Percentiles rank a stretch among this genome's conserved stretches.
phyloP scores from a whole-genome alignment of 2,797 vertebrate genomes.

The Ficedula albicollis region DNA sequence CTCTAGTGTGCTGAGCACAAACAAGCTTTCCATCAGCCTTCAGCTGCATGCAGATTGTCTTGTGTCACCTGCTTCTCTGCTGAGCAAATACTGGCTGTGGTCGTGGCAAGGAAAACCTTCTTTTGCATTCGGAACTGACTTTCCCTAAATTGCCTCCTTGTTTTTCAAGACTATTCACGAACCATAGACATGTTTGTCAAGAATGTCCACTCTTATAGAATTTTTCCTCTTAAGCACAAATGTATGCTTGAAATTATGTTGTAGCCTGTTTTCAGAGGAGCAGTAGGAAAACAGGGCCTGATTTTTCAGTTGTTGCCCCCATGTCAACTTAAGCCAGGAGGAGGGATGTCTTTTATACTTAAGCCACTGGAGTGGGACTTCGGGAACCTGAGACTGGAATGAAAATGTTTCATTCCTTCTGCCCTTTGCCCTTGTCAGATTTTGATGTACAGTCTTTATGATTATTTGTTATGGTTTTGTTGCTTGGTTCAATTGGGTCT shows the following conservation, averaged over 20 bases:
- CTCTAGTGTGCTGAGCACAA: slow-evolving; percentile 45
- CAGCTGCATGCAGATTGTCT: slow-evolving; percentile 49
- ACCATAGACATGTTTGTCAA: not conserved
- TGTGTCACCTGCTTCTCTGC: slow-evolving; percentile 55
- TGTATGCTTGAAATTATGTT: not conserved
- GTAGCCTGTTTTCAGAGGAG: not conserved
- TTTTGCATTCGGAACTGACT: not conserved
- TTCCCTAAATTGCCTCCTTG: not conserved
- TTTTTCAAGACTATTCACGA: not conserved
- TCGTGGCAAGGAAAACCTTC: not conserved
- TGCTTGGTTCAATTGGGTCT: not conserved
- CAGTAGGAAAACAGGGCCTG: not conserved
- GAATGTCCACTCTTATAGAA: not conserved
- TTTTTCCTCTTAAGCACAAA: not conserved
- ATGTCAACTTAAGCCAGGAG: not conserved
- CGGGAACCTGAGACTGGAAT: not conserved
- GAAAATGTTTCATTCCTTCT: not conserved
- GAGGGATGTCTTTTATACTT: not conserved
- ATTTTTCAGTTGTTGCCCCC: not conserved
- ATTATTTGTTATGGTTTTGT: not conserved
- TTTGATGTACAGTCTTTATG: not conserved
- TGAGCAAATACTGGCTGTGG: slow-evolving; percentile 29
- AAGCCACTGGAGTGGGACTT: not conserved
- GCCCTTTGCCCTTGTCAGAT: not conserved
- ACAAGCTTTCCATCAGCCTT: slow-evolving; percentile 61